These are phyloP conservation scores for Aleadryas rufinucha DNA, from an alignment of 2,113 vertebrate genomes.

Conservation along the genomic window DNA sequence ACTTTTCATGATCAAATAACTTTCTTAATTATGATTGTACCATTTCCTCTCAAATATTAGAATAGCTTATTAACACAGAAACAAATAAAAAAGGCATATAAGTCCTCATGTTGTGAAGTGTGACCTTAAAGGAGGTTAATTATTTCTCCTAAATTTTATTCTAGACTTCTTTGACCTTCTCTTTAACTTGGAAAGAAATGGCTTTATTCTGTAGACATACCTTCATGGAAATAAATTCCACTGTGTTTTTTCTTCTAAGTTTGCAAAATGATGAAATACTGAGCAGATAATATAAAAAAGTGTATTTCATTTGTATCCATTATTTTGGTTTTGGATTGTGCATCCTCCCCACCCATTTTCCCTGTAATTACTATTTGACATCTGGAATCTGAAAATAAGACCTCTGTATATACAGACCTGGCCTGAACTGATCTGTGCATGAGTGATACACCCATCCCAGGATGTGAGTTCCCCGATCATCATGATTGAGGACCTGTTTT, in stretches of 20 bases:
- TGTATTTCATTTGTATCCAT: neutral
- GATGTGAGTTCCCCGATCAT: neutral
- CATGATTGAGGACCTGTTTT: too few relatives aligned
- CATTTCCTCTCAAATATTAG: neutral
- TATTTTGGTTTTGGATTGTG: neutral
- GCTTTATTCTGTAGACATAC: neutral
- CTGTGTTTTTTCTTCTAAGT: neutral
- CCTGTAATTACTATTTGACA: neutral
- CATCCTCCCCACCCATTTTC: accelerated
- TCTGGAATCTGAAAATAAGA: neutral
- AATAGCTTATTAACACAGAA: neutral
- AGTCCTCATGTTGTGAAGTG: neutral
- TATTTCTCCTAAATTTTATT: neutral
- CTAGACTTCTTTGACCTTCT: neutral
- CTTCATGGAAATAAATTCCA: neutral
- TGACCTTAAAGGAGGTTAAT: neutral
- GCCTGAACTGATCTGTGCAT: neutral
- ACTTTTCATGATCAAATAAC: neutral
- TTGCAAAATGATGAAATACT: neutral
- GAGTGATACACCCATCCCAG: neutral
- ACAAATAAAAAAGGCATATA: neutral
- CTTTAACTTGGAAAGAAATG: neutral
- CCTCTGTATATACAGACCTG: neutral
- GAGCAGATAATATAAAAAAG: neutral
- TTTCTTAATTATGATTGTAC: neutral